These are phyloP conservation scores for Hartigia nigra DNA, from an alignment of 2,888 invertebrate species.

Conservation along the genomic window DNA sequence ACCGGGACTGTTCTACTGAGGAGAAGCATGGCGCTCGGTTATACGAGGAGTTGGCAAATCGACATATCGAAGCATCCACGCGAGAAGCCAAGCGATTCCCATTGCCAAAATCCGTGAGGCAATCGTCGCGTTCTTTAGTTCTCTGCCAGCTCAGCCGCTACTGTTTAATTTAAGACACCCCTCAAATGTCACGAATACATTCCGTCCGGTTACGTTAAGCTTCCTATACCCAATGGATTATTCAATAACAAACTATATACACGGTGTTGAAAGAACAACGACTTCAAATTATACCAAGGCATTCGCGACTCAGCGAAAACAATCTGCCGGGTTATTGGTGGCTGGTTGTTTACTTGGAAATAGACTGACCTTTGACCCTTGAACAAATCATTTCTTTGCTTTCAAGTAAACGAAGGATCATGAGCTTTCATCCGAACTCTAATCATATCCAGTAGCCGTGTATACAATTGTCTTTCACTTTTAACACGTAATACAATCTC, in stretches of 20 bases:
- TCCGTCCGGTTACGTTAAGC: constrained; percentile 33
- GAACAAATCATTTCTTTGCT: neutral
- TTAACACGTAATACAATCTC: neutral
- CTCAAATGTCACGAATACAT: constrained; percentile 62
- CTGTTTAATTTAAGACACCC: constrained; percentile 63
- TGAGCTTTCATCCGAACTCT: neutral
- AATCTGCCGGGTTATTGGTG: neutral
- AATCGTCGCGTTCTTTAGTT: constrained; percentile 49
- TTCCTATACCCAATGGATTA: neutral
- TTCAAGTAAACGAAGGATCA: neutral
- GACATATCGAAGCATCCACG: constrained; percentile 9
- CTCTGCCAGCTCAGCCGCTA: constrained; percentile 43
- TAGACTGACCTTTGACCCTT: neutral
- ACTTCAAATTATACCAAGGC: neutral
- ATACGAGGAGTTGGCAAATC: neutral
- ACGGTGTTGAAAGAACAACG: neutral
- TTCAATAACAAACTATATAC: neutral
- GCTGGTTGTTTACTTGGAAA: neutral
- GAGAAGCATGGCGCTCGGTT: neutral
- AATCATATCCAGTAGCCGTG: neutral
- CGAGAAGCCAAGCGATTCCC: constrained; percentile 19
- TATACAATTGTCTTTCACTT: neutral
- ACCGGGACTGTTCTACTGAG: neutral
- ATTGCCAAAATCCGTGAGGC: constrained; percentile 51
- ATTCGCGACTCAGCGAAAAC: neutral